phyloP scores from a whole-genome alignment of 1,140 invertebrate species.

The Ctenoplectra terminalis region DNA sequence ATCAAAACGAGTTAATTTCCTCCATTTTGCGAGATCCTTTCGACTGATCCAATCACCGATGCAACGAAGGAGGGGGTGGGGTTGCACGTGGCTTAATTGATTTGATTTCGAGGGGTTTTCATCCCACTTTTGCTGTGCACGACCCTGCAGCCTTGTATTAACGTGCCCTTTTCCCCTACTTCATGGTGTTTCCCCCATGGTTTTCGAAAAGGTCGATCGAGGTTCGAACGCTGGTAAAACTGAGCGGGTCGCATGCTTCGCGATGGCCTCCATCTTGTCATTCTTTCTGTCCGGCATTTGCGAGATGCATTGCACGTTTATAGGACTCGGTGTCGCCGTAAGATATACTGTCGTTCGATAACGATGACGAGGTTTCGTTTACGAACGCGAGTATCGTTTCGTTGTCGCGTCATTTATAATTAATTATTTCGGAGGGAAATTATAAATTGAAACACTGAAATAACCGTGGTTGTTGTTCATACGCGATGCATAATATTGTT shows the following conservation, averaged over 20 bases:
- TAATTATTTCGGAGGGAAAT: too few relatives aligned
- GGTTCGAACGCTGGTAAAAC: conserved; percentile 17
- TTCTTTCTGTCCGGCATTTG: neutral
- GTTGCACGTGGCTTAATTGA: conserved; percentile 75
- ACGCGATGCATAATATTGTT: too few relatives aligned
- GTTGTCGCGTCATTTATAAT: neutral
- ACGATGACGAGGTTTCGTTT: neutral
- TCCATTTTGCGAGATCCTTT: conserved; percentile 73
- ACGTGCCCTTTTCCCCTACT: conserved; percentile 22
- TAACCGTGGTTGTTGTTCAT: too few relatives aligned
- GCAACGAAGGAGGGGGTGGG: conserved; percentile 40
- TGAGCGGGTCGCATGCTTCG: conserved; percentile 1
- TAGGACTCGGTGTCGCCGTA: neutral
- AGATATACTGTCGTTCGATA: neutral
- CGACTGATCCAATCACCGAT: conserved; percentile 62
- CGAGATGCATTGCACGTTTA: neutral
- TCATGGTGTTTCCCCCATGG: conserved; percentile 30
- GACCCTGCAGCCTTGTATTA: conserved; percentile 64
- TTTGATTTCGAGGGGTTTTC: conserved; percentile 77
- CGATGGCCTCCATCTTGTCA: conserved; percentile 45
- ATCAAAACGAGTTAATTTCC: conserved; percentile 46
- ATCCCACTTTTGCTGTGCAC: conserved; percentile 65
- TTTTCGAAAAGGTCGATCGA: conserved; percentile 61
- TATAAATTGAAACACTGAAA: too few relatives aligned
- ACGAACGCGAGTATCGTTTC: conserved; percentile 13